Conservation (phyloP, 1,140 invertebrate genomes). For the Aphelinus atriplicis region DNA sequence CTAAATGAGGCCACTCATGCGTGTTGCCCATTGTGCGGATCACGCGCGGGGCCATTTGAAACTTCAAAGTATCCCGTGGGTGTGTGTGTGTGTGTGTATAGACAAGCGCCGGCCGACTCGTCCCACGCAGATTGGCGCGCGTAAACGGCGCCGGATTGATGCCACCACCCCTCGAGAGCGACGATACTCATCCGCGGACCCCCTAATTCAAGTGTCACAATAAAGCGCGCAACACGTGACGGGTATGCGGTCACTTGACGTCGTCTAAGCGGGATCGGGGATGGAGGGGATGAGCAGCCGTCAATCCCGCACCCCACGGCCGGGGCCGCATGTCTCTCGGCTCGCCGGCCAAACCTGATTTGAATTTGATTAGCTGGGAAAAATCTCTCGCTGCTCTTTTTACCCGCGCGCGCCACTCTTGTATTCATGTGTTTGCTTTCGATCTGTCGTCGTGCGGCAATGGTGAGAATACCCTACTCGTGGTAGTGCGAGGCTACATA, state of each 20-base stretch:
- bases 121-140: constrained; percentile 59
- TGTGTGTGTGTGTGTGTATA: too few species aligned
- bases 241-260: constrained; percentile 55
- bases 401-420: too few species aligned
- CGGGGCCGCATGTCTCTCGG: too few species aligned
- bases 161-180: constrained; percentile 43
- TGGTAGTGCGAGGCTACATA: too few species aligned
- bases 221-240: constrained; percentile 50
- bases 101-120: constrained; percentile 3
- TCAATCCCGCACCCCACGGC: constrained; percentile 11
- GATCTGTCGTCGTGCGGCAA: too few species aligned
- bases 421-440: too few species aligned
- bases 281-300: constrained; percentile 17
- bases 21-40: neutral
- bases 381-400: neutral
- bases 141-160: constrained; percentile 54
- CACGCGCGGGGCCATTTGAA: too few species aligned
- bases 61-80: too few species aligned
- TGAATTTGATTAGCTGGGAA: constrained; percentile 54
- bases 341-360: constrained; percentile 37
- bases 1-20: constrained; percentile 24
- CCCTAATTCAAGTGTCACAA: constrained; percentile 54
- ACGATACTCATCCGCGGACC: constrained; percentile 40
- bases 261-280: constrained; percentile 7
- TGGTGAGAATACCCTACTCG: too few species aligned